Evolutionary conservation across 2,113 vertebrate genomes (phyloP).

Genomic region (Craseonycteris thonglongyai): DNA sequence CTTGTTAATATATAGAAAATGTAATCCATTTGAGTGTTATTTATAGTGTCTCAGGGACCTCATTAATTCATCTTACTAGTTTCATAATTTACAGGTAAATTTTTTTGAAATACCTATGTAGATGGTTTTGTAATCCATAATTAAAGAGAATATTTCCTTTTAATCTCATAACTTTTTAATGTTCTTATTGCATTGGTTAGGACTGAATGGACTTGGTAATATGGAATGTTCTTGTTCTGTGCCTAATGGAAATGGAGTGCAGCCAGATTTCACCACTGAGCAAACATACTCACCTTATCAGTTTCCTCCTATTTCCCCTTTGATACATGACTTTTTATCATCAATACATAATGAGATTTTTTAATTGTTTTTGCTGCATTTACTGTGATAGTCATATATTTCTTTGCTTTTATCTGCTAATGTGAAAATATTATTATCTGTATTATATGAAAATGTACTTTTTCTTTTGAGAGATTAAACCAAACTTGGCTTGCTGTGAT

Average conservation of each 20-base stretch:
- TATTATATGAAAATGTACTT: background rate
- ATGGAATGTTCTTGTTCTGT: background rate
- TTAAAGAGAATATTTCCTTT: conserved; percentile 12
- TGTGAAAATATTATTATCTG: background rate
- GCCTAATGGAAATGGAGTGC: background rate
- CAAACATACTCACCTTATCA: background rate
- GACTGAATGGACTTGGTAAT: background rate
- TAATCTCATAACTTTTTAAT: background rate
- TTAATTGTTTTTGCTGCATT: background rate
- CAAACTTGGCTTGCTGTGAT: background rate
- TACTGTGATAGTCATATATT: background rate
- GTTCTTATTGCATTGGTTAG: background rate
- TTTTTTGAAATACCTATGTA: background rate
- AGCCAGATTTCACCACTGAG: background rate
- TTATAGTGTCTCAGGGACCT: background rate
- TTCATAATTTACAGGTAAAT: background rate
- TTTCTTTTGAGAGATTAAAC: conserved; percentile 3
- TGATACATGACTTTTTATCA: background rate
- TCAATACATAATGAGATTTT: background rate
- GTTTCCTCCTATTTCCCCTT: background rate
- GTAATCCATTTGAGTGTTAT: background rate
- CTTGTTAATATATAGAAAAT: background rate
- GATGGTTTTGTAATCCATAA: background rate
- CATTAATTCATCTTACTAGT: background rate
- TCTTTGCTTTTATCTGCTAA: background rate